Percentiles rank a stretch among this genome's conserved stretches.
Evolutionary conservation across 2,888 invertebrate genomes (phyloP).

Genomic region (Oligia fasciuncula): DNA sequence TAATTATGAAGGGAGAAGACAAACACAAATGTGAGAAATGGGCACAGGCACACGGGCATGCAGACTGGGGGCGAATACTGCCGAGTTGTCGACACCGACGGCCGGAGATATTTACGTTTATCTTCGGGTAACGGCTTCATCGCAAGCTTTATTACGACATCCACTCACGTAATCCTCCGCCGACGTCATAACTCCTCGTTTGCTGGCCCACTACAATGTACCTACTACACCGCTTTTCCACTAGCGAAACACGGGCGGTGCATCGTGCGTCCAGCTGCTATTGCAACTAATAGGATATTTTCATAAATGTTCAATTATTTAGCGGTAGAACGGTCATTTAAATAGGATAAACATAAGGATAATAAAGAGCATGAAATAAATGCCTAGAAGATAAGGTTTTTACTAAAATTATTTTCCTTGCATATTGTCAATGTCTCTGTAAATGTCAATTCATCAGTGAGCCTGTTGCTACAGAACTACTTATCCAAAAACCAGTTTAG

Average conservation of each 20-base stretch:
- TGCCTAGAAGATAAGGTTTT: neutral
- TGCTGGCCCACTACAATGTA: slow-evolving; percentile 87
- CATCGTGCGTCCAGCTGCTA: slow-evolving; percentile 70
- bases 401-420: neutral
- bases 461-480: neutral
- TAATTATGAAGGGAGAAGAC: slow-evolving; percentile 74
- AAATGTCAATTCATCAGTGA: neutral
- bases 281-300: slow-evolving; percentile 49
- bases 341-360: neutral
- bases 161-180: slow-evolving; percentile 90
- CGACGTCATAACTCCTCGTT: slow-evolving; percentile 90
- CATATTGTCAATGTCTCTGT: neutral
- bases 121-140: slow-evolving; percentile 90
- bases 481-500: neutral
- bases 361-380: neutral
- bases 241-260: slow-evolving; percentile 77
- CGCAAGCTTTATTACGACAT: slow-evolving; percentile 90
- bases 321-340: neutral
- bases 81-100: slow-evolving; percentile 82
- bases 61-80: slow-evolving; percentile 72
- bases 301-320: slow-evolving; percentile 28
- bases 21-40: slow-evolving; percentile 66
- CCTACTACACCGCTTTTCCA: slow-evolving; percentile 81
- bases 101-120: slow-evolving; percentile 89
- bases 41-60: slow-evolving; percentile 58